phyloP scores from a whole-genome alignment of 2,113 vertebrate genomes.

The Gymnocephalus cernua region DNA sequence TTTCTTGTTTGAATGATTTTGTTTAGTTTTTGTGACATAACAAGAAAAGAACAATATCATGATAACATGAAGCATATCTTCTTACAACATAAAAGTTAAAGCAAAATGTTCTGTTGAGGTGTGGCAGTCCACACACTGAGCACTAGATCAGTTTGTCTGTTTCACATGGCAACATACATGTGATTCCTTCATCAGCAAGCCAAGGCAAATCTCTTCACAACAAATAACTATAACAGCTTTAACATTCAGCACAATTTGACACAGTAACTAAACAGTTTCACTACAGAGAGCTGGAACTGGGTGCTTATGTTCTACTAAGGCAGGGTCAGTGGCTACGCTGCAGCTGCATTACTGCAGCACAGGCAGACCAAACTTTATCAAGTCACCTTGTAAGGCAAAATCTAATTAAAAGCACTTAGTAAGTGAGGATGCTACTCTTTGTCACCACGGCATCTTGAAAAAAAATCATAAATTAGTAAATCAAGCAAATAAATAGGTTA shows the following conservation, averaged over 20 bases:
- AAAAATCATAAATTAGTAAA: slow-evolving; percentile 13
- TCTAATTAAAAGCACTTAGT: slow-evolving; percentile 32
- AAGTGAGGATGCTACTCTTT: neutral
- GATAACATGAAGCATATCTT: neutral
- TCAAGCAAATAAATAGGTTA: slow-evolving; percentile 54
- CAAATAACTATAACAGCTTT: neutral
- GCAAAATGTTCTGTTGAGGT: neutral
- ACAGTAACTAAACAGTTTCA: neutral
- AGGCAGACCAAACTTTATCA: slow-evolving; percentile 1
- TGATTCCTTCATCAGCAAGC: neutral
- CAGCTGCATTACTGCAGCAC: neutral
- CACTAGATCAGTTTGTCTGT: neutral
- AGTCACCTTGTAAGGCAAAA: slow-evolving; percentile 31
- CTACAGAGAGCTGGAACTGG: neutral
- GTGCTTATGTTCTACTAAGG: slow-evolving; percentile 18
- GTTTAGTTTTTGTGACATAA: neutral
- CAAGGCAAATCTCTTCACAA: neutral
- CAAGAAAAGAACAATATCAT: neutral
- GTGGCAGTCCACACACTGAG: neutral
- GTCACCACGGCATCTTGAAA: neutral
- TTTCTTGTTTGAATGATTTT: neutral
- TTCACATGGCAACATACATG: neutral
- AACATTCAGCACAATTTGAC: slow-evolving; percentile 6
- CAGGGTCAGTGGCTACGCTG: slow-evolving; percentile 2
- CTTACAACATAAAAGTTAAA: neutral